phyloP scores from a whole-genome alignment of 2,888 invertebrate genomes.

The Cerastis leucographa region DNA sequence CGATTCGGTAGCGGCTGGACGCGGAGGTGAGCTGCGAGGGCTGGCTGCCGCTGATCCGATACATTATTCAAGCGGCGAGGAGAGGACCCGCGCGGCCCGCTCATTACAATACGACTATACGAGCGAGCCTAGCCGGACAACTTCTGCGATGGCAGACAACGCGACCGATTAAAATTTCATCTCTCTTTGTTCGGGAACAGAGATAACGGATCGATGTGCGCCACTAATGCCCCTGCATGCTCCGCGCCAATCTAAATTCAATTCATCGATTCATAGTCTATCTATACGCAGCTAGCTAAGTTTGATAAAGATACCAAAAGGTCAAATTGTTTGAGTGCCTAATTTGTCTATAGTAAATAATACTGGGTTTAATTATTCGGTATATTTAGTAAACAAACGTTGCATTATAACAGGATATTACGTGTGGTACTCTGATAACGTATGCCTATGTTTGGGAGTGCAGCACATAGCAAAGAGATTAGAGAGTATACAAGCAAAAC shows the following conservation, averaged over 20 bases:
- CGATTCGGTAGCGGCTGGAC: constrained; percentile 63
- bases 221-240: constrained; percentile 80
- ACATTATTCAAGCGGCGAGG: constrained; percentile 75
- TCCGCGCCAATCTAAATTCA: constrained; percentile 81
- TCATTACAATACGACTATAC: constrained; percentile 81
- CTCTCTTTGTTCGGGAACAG: constrained; percentile 85
- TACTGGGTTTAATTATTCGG: constrained; percentile 6
- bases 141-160: constrained; percentile 84
- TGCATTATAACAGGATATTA: constrained; percentile 12
- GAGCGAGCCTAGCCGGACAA: constrained; percentile 72
- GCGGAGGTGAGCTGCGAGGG: constrained; percentile 50
- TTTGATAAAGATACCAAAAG: constrained; percentile 1
- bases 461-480: constrained; percentile 48
- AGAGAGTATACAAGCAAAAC: constrained; percentile 40
- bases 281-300: constrained; percentile 53
- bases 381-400: constrained; percentile 31
- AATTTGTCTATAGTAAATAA: constrained; percentile 8
- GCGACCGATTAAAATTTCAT: constrained; percentile 90
- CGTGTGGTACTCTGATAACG: constrained; percentile 1
- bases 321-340: constrained; percentile 5
- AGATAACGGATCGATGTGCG: constrained; percentile 85
- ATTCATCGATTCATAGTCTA: constrained; percentile 76
- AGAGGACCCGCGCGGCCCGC: constrained; percentile 69
- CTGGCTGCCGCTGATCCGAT: constrained; percentile 55
- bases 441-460: constrained; percentile 15